Evolutionary conservation across 2,113 vertebrate genomes (phyloP).

Genomic region (Neodon shergylaensis): DNA sequence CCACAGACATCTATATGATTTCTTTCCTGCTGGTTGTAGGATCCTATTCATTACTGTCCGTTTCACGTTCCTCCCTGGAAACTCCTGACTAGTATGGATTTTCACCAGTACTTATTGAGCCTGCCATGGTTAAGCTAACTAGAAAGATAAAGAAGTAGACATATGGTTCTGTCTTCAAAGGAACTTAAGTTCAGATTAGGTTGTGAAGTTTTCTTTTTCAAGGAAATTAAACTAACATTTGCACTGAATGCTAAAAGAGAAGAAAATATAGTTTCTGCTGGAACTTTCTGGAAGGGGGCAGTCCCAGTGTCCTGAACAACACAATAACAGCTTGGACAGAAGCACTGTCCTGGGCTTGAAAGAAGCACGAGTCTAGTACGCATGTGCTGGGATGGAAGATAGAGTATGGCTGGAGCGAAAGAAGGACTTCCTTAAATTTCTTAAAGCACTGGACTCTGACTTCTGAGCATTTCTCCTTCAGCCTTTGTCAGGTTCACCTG

Average conservation of each 20-base stretch:
- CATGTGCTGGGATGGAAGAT: no score
- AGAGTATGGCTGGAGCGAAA: not conserved
- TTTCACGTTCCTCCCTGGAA: not conserved
- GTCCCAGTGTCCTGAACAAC: not conserved
- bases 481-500: not conserved
- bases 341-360: not conserved
- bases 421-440: not conserved
- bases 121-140: not conserved
- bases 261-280: not conserved
- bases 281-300: not conserved
- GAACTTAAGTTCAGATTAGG: not conserved
- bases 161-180: not conserved
- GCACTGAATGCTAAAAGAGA: not conserved
- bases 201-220: not conserved
- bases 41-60: not conserved
- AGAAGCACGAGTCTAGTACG: not conserved
- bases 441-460: not conserved
- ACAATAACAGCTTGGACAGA: not conserved
- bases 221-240: conserved; percentile 16
- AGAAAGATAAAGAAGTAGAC: not conserved
- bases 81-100: not conserved
- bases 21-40: no score
- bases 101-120: not conserved
- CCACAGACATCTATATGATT: not conserved
- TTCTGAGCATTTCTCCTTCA: not conserved